Evolutionary conservation across 2,888 invertebrate genomes (phyloP).

Genomic region (Arctia plantaginis): DNA sequence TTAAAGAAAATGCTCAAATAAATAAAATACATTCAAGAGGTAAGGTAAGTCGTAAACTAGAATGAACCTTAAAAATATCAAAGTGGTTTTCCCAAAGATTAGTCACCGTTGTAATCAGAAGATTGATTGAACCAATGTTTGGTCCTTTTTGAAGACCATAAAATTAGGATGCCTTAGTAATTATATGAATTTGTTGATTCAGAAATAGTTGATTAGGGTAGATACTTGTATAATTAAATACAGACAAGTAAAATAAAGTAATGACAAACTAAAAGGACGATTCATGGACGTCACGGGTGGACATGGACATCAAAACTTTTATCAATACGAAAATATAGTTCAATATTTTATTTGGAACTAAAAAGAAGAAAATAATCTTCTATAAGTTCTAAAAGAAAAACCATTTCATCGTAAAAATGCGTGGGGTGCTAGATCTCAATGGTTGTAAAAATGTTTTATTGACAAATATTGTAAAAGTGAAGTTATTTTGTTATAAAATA

Average conservation of each 20-base stretch:
- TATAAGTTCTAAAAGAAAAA: too few relatives aligned
- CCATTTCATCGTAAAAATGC: too few relatives aligned
- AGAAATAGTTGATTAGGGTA: neutral
- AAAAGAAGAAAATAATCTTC: too few relatives aligned
- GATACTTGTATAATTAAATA: neutral
- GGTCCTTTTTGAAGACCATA: neutral
- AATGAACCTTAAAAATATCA: constrained; percentile 1
- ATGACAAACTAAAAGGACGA: neutral
- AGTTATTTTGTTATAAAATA: too few relatives aligned
- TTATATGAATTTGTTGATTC: constrained; percentile 24
- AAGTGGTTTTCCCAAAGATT: constrained; percentile 10
- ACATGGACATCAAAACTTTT: neutral
- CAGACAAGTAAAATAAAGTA: neutral
- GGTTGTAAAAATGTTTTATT: too few relatives aligned
- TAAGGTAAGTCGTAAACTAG: neutral
- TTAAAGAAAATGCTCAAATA: neutral
- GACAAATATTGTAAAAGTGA: too few relatives aligned
- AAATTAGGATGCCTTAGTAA: constrained; percentile 16
- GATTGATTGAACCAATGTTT: constrained; percentile 15
- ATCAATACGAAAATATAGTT: too few relatives aligned
- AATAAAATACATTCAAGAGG: neutral
- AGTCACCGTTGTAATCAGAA: constrained; percentile 6
- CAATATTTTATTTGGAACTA: too few relatives aligned
- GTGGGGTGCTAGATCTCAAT: too few relatives aligned
- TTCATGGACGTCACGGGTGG: too few relatives aligned